Evolutionary conservation across 2,113 vertebrate genomes (phyloP).

Genomic region (Triplophysa siluroides): DNA sequence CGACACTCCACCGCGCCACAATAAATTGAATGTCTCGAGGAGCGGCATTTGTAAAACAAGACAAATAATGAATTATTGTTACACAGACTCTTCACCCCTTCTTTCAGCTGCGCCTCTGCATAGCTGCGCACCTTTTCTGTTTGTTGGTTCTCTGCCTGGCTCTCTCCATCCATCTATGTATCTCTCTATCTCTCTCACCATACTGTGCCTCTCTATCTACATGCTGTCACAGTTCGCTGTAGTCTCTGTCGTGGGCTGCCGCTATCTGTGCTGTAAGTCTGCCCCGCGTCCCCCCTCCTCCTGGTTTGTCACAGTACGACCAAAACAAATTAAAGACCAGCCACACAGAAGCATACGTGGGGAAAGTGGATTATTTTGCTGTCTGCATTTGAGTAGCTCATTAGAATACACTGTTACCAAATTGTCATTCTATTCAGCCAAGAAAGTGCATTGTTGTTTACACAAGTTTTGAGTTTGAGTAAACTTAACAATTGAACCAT

Average conservation of each 20-base stretch:
- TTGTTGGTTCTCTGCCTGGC: constrained; percentile 33
- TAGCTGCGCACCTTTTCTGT: constrained; percentile 50
- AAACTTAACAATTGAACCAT: no score
- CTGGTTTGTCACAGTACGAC: constrained; percentile 40
- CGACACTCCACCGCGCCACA: constrained; percentile 44
- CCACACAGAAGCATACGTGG: neutral
- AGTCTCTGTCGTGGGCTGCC: constrained; percentile 42
- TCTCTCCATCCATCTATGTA: constrained; percentile 53
- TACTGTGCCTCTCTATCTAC: constrained; percentile 54
- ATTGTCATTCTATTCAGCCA: neutral
- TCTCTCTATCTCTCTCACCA: constrained; percentile 52
- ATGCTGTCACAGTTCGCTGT: constrained; percentile 57
- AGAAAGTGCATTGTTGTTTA: neutral
- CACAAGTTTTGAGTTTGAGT: neutral
- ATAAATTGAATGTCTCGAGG: constrained; percentile 64
- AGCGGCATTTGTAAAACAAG: constrained; percentile 64
- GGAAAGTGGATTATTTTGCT: neutral
- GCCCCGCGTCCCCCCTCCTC: constrained; percentile 1
- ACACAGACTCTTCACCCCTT: constrained; percentile 47
- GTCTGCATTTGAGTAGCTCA: neutral
- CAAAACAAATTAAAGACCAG: constrained; percentile 39
- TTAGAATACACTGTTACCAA: constrained; percentile 11
- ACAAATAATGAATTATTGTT: constrained; percentile 67
- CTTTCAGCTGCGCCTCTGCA: constrained; percentile 44
- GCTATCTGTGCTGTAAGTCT: constrained; percentile 53